phyloP scores from a whole-genome alignment of 2,113 vertebrate species.

The Corythoichthys haematopterus region DNA sequence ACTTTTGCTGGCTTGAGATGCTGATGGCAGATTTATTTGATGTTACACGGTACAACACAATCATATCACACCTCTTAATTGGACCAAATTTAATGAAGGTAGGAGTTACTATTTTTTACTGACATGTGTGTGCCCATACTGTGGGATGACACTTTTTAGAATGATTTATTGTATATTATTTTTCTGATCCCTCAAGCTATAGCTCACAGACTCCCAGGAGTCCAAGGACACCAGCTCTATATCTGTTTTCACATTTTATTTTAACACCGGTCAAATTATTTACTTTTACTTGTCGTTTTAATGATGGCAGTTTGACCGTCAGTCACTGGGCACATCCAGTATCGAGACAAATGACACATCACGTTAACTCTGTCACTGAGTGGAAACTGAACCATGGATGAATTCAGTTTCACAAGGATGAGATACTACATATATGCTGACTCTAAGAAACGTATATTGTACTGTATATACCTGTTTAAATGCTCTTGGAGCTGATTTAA shows the following conservation, averaged over 20 bases:
- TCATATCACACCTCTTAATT: not conserved
- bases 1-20: not conserved
- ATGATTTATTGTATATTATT: not conserved
- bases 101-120: not conserved
- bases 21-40: not conserved
- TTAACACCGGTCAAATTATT: too few relatives aligned
- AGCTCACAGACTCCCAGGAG: too few relatives aligned
- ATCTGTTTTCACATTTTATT: too few relatives aligned
- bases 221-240: too few relatives aligned
- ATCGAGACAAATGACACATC: too few relatives aligned
- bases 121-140: not conserved
- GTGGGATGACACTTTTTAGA: not conserved
- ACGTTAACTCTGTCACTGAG: too few relatives aligned
- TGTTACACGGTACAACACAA: not conserved
- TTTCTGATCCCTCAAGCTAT: too few relatives aligned
- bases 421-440: not conserved
- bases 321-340: too few relatives aligned
- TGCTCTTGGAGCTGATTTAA: conserved; percentile 93
- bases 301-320: too few relatives aligned
- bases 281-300: too few relatives aligned
- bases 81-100: not conserved
- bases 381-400: not conserved
- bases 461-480: conserved; percentile 84
- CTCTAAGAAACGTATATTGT: not conserved
- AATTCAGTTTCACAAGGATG: not conserved